A percentile compares a stretch with the other conserved stretches of the same genome.
Conservation (phyloP, 2,888 invertebrate genomes). For the Drosophila yooni region DNA sequence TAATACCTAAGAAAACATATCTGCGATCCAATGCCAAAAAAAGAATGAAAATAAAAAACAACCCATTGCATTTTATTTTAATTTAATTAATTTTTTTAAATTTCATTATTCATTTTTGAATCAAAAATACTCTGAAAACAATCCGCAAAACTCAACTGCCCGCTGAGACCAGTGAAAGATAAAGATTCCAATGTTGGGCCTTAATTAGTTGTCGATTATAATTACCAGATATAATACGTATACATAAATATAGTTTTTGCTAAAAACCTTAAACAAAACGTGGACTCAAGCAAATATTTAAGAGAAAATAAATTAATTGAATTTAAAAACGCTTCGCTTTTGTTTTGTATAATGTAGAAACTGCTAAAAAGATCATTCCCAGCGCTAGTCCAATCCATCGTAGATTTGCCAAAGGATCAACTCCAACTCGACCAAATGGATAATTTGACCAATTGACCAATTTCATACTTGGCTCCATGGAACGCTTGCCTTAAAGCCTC, state of each 20-base stretch:
- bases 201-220: conserved; percentile 57
- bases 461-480: neutral
- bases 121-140: conserved; percentile 10
- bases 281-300: conserved; percentile 70
- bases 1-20: conserved; percentile 57
- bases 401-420: conserved; percentile 28
- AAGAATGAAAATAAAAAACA: neutral
- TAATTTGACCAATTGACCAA: neutral
- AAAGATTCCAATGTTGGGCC: conserved; percentile 34
- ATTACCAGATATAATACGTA: conserved; percentile 29
- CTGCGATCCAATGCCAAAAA: conserved; percentile 58
- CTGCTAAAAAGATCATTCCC: conserved; percentile 9
- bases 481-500: neutral
- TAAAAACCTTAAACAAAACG: conserved; percentile 59
- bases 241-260: conserved; percentile 54
- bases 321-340: conserved; percentile 59
- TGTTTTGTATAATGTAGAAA: conserved; percentile 28
- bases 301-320: conserved; percentile 65
- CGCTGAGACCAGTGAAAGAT: conserved; percentile 24
- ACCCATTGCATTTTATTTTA: conserved; percentile 24
- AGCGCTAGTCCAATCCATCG: conserved; percentile 8
- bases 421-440: neutral
- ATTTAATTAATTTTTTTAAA: neutral
- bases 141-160: conserved; percentile 43
- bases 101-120: neutral